phyloP scores from a whole-genome alignment of 1,140 invertebrate genomes.

The Drosophila simulans region DNA sequence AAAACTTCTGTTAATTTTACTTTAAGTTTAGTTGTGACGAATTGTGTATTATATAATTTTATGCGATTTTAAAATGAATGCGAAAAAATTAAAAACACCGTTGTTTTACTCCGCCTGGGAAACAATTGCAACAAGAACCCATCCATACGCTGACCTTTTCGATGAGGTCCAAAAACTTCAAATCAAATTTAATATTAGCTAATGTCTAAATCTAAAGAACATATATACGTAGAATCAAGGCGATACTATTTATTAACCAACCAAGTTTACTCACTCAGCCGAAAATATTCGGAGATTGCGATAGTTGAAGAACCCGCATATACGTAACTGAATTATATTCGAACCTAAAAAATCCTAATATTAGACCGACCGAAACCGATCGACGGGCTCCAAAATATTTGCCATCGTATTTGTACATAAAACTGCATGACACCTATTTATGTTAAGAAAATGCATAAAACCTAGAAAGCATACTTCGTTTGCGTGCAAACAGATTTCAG shows the following conservation, averaged over 20 bases:
- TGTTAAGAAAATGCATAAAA: constrained; percentile 36
- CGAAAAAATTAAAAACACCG: constrained; percentile 58
- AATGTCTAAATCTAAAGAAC: constrained; percentile 54
- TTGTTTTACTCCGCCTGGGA: constrained; percentile 56
- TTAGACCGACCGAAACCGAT: constrained; percentile 37
- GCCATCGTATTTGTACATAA: constrained; percentile 66
- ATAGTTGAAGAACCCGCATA: constrained; percentile 56
- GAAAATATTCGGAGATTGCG: constrained; percentile 31
- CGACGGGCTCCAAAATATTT: constrained; percentile 33
- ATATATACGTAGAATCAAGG: constrained; percentile 73
- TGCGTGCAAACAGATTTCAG: constrained; percentile 32
- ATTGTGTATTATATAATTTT: constrained; percentile 82
- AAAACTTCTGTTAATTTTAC: constrained; percentile 72
- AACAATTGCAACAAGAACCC: constrained; percentile 66
- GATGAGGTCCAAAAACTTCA: constrained; percentile 48
- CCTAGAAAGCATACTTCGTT: constrained; percentile 3
- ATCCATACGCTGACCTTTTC: constrained; percentile 60
- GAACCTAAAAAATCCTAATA: constrained; percentile 56
- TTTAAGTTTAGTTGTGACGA: constrained; percentile 80
- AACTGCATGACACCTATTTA: constrained; percentile 49
- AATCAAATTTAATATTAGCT: constrained; percentile 53
- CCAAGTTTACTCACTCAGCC: constrained; percentile 52
- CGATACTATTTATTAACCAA: constrained; percentile 57
- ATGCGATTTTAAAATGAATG: constrained; percentile 78
- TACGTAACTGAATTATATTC: constrained; percentile 81